These are phyloP conservation scores for Drosophila melanica DNA, from an alignment of 1,140 invertebrate genomes.

Conservation along the genomic window DNA sequence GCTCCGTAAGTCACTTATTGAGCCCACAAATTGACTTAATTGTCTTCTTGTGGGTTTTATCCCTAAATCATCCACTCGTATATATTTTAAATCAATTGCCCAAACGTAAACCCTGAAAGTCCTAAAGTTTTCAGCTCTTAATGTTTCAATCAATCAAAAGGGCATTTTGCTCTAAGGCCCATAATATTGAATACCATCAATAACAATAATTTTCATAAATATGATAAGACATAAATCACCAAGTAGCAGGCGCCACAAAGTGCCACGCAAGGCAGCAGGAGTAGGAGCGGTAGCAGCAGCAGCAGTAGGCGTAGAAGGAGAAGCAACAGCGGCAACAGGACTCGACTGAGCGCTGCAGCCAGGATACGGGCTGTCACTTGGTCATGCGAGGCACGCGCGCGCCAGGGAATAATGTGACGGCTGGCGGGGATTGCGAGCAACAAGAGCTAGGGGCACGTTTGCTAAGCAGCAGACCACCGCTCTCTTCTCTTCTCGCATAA, in stretches of 20 bases:
- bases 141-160: slow-evolving; percentile 74
- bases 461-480: slow-evolving; percentile 10
- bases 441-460: slow-evolving; percentile 5
- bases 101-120: slow-evolving; percentile 16
- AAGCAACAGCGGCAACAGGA: background rate
- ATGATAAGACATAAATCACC: slow-evolving; percentile 82
- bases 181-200: slow-evolving; percentile 80
- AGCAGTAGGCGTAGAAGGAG: background rate
- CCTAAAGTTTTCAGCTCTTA: slow-evolving; percentile 39
- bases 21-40: slow-evolving; percentile 1
- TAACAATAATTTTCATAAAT: slow-evolving; percentile 82
- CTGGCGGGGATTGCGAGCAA: slow-evolving; percentile 13
- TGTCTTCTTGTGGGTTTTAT: background rate
- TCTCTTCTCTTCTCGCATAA: background rate
- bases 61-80: background rate
- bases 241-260: slow-evolving; percentile 75
- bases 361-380: slow-evolving; percentile 49
- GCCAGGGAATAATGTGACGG: slow-evolving; percentile 30
- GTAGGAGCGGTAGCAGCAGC: too few species aligned
- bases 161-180: slow-evolving; percentile 25
- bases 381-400: slow-evolving; percentile 70
- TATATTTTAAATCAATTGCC: slow-evolving; percentile 72
- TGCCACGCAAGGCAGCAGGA: slow-evolving; percentile 36
- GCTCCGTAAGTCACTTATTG: background rate
- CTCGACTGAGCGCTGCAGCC: slow-evolving; percentile 27